phyloP scores from a whole-genome alignment of 2,888 invertebrate species.

The Eledona agricola region DNA sequence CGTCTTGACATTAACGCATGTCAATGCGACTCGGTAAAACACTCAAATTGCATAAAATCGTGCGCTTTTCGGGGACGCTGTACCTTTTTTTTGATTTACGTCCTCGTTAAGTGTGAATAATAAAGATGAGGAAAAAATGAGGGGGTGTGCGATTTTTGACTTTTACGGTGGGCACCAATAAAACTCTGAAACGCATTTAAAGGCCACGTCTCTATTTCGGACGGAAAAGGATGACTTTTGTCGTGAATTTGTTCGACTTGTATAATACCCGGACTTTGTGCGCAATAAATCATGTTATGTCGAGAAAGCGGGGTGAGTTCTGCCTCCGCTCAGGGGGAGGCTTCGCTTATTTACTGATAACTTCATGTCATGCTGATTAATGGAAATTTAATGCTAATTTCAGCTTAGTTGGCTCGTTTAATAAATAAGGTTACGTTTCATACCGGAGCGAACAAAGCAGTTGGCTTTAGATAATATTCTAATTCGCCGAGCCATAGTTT shows the following conservation, averaged over 20 bases:
- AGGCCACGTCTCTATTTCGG: slow-evolving; percentile 17
- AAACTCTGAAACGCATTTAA: slow-evolving; percentile 12
- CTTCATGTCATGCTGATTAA: slow-evolving; percentile 62
- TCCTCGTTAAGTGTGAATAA: slow-evolving; percentile 33
- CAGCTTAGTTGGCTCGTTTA: slow-evolving; percentile 59
- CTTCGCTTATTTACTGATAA: slow-evolving; percentile 62
- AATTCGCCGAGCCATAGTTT: too few species aligned
- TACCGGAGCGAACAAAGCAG: slow-evolving; percentile 55
- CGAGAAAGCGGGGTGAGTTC: slow-evolving; percentile 43
- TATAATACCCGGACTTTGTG: slow-evolving; percentile 29
- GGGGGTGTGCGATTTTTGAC: slow-evolving; percentile 38
- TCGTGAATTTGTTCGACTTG: slow-evolving; percentile 22
- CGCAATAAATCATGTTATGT: slow-evolving; percentile 54
- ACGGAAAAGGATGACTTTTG: slow-evolving; percentile 4
- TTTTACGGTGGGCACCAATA: slow-evolving; percentile 31
- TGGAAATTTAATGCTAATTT: slow-evolving; percentile 62
- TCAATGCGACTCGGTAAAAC: slow-evolving; percentile 46
- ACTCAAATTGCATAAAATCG: slow-evolving; percentile 15
- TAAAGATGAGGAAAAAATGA: slow-evolving; percentile 43
- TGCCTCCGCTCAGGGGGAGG: slow-evolving; percentile 50
- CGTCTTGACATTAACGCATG: slow-evolving; percentile 56
- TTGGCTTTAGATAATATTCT: slow-evolving; percentile 57
- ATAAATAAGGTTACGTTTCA: slow-evolving; percentile 60
- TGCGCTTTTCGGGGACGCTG: slow-evolving; percentile 8
- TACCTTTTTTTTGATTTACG: slow-evolving; percentile 33